Percentiles rank a stretch among this genome's conserved stretches.
phyloP scores from a whole-genome alignment of 2,888 invertebrate species.

The Coenonympha arcania region DNA sequence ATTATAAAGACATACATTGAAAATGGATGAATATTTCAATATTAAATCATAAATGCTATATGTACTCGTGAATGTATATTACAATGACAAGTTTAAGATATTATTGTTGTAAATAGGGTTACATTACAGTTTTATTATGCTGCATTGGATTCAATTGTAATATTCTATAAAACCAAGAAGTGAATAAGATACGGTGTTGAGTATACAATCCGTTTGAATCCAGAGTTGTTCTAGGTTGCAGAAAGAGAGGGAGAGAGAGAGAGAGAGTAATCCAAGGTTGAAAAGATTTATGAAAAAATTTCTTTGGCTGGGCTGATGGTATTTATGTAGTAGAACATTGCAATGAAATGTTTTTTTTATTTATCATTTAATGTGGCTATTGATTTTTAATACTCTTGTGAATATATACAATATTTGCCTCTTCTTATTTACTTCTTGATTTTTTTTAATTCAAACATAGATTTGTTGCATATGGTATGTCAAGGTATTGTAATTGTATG shows the following conservation, averaged over 20 bases:
- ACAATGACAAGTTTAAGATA: slow-evolving; percentile 55
- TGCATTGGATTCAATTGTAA: not conserved
- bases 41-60: slow-evolving; percentile 35
- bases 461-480: slow-evolving; percentile 16
- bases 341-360: too few species aligned
- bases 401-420: not conserved
- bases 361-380: too few species aligned
- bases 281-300: too few species aligned
- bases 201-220: too few species aligned
- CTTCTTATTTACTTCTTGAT: not conserved
- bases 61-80: slow-evolving; percentile 50
- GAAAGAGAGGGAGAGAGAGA: too few species aligned
- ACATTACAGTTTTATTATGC: not conserved
- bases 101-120: slow-evolving; percentile 54
- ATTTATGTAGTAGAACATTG: too few species aligned
- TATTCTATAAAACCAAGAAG: not conserved
- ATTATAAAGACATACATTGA: slow-evolving; percentile 61
- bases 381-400: not conserved
- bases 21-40: slow-evolving; percentile 17
- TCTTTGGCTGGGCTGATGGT: too few species aligned
- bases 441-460: not conserved
- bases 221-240: too few species aligned
- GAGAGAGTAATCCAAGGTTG: too few species aligned
- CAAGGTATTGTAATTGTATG: slow-evolving; percentile 25
- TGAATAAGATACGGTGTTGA: not conserved